phyloP scores from a whole-genome alignment of 2,888 invertebrate genomes.

The Mylabris sibirica region DNA sequence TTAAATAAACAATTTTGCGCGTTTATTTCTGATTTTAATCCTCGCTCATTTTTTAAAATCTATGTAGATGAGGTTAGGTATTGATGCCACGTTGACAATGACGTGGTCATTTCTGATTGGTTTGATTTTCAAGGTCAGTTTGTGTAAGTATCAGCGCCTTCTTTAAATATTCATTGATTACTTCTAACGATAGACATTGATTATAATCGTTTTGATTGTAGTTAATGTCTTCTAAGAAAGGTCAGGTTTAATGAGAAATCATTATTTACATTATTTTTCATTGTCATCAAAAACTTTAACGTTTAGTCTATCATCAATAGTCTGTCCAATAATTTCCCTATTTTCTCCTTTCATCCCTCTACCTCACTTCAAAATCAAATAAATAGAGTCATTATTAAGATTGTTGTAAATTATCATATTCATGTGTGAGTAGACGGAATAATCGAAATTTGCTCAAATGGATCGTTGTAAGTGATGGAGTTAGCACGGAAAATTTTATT shows the following conservation, averaged over 20 bases:
- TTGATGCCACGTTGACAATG: neutral
- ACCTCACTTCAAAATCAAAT: too few species aligned
- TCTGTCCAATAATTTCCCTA: neutral
- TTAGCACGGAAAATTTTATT: conserved; percentile 19
- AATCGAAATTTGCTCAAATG: neutral
- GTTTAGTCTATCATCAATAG: neutral
- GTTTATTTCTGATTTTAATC: neutral
- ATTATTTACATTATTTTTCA: neutral
- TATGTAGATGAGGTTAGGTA: neutral
- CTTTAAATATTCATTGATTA: conserved; percentile 4
- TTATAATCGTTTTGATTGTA: neutral
- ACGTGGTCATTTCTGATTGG: neutral
- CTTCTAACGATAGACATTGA: neutral
- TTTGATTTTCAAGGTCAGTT: neutral
- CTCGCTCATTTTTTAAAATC: neutral
- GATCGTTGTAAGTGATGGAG: conserved; percentile 4
- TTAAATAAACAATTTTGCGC: conserved; percentile 6
- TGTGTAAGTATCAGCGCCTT: neutral
- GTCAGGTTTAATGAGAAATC: neutral
- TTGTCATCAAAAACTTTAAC: neutral
- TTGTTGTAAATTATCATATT: neutral
- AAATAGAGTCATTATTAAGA: neutral
- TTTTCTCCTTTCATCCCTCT: neutral
- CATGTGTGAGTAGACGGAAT: neutral
- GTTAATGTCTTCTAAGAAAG: neutral